These are phyloP conservation scores for Thecophora atra DNA, from an alignment of 2,888 invertebrate genomes.

Conservation along the genomic window DNA sequence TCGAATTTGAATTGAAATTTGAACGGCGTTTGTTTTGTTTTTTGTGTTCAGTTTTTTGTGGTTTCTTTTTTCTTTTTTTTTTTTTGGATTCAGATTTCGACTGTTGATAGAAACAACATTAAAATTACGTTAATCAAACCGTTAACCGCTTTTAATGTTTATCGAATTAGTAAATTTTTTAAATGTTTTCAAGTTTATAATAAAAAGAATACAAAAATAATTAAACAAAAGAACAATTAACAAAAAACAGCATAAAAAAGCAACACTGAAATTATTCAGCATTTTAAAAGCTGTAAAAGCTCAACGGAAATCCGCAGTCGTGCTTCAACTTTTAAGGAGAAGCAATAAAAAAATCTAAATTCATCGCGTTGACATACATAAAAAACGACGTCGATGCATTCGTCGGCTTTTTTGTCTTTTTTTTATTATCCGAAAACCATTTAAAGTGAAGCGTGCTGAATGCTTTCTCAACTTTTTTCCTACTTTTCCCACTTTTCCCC, in stretches of 20 bases:
- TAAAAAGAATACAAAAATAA: neutral
- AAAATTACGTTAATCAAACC: conserved; percentile 1
- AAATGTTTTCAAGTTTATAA: conserved; percentile 67
- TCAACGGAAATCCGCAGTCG: conserved; percentile 58
- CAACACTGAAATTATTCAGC: neutral
- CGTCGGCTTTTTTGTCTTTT: conserved; percentile 14
- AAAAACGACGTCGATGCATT: too few relatives aligned
- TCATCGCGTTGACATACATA: too few relatives aligned
- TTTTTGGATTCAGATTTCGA: neutral
- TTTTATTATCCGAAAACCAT: conserved; percentile 30
- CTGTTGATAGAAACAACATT: neutral
- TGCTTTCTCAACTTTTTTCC: neutral
- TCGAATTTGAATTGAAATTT: neutral
- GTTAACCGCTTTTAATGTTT: neutral
- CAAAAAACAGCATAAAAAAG: neutral
- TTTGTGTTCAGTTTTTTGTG: too few relatives aligned
- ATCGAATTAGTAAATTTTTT: neutral
- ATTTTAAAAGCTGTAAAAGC: neutral
- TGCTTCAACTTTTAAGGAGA: conserved; percentile 45
- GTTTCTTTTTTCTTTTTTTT: neutral
- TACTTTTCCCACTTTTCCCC: neutral
- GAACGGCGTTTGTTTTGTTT: too few relatives aligned
- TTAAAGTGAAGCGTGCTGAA: conserved; percentile 48
- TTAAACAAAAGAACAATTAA: neutral
- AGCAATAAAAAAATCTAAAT: too few relatives aligned